Evolutionary conservation across 2,113 vertebrate species (phyloP).

Genomic region (Cyanocitta stelleri): DNA sequence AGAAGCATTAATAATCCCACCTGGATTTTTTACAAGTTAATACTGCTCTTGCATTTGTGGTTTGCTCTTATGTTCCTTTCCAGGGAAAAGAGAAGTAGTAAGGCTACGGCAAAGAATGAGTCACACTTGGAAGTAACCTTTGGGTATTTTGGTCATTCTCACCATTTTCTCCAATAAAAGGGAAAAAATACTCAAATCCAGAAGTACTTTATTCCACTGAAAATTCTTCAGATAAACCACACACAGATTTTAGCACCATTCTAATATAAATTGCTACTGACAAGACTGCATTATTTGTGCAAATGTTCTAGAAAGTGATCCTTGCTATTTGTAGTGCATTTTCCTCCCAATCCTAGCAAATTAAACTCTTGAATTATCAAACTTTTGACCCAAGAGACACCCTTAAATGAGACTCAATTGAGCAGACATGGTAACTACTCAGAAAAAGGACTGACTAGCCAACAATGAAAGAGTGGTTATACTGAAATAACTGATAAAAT

Average conservation of each 20-base stretch:
- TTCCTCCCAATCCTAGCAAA: background rate
- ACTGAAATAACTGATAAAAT: background rate
- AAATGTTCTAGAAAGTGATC: background rate
- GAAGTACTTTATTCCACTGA: background rate
- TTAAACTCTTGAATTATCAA: background rate
- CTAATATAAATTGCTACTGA: background rate
- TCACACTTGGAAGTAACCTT: background rate
- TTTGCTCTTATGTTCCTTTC: background rate
- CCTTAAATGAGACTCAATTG: background rate
- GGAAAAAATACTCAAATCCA: background rate
- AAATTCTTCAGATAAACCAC: background rate
- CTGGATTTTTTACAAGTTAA: background rate
- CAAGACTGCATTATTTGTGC: background rate
- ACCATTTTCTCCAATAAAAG: background rate
- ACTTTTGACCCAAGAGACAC: background rate
- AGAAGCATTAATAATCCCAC: background rate
- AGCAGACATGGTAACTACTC: background rate
- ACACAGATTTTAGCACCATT: background rate
- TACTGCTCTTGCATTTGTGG: background rate
- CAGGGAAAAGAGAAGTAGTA: background rate
- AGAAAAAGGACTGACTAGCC: background rate
- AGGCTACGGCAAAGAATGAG: background rate
- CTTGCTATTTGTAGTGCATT: background rate
- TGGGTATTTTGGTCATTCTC: background rate
- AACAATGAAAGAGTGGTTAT: background rate